Base-by-base conservation (phyloP, 2,797 vertebrate genomes). In the Acrossocheilus fasciatus region DNA sequence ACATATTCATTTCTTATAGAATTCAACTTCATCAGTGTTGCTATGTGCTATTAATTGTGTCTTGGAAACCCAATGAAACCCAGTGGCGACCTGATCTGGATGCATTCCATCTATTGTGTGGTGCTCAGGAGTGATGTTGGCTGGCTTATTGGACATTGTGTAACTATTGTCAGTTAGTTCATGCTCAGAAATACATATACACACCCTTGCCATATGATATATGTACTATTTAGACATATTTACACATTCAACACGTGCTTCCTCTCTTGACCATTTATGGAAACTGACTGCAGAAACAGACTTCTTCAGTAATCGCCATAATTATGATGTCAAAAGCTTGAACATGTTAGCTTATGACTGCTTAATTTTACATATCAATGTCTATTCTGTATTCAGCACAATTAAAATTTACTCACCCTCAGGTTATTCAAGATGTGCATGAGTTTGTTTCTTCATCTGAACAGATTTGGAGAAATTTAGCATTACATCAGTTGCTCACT, bases 21-120 rank as follows among this genome's bases (percentile, higher is more conserved):
- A 76, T 85, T 36, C 20, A 52, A 81, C 52, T 52, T 41, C 26
- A 69, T 82, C 47, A 72, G 34, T 45, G 52, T 82, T 80, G 50
- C 72, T 85, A 52, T 82, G 79, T 26, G 52, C 64, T 34, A 12
- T 52, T 84, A 82, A 81, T 54, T 82, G 79, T 82, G 78, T 77
- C 52, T 59, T 85, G 45, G 87, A 84, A 74, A 84, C 77, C 75
- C 50, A 43, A 62, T 41, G 36, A 83, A 79, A 77, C 66, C 20
- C 34, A 75, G 52, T 15, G 18, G 47, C 9, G 77, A 80, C 68
- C 34, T 88, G 83, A 41, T 76, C 50, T 82, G 83, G 79, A 81
- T 34, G 30, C 11, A 68, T 77, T 77, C 72, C 87, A 81, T 85
- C 30, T 69, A 85, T 85, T 85, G 78, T 88, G 52, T 45, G 34